Conservation (phyloP, 1,140 invertebrate species). For the Diabrotica virgifera region DNA sequence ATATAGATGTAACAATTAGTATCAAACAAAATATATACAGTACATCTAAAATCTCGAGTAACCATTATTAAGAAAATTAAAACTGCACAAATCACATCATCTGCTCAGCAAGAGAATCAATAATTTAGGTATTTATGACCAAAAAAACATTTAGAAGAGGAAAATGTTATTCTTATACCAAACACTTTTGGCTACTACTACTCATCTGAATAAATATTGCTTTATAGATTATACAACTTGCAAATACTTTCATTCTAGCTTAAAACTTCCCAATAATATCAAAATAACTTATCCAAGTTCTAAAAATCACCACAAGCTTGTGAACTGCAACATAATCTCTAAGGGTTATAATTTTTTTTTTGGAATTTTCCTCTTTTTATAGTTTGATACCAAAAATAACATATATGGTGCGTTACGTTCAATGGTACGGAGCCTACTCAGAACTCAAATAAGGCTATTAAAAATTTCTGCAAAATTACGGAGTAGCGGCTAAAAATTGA, state of each 20-base stretch:
- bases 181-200: not conserved
- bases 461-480: no score
- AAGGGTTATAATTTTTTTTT: no score
- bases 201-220: not conserved
- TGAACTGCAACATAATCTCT: no score
- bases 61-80: not conserved
- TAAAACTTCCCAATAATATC: not conserved
- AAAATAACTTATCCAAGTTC: no score
- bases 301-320: no score
- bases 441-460: no score
- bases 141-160: not conserved
- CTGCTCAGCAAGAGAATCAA: not conserved
- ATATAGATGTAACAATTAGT: conserved; percentile 1
- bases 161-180: not conserved
- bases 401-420: no score
- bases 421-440: no score
- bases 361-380: no score
- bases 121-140: not conserved
- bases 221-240: not conserved
- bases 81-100: not conserved
- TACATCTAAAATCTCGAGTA: not conserved
- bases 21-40: conserved; percentile 1
- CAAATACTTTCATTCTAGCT: not conserved
- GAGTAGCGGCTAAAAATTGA: no score
- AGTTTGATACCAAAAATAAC: no score